Evolutionary conservation across 2,113 vertebrate species (phyloP).

Genomic region (human (Homo sapiens)): GRCh38 chr15:64141001-64141500

Average conservation of each 20-base stretch:
- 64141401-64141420: neutral
- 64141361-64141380: neutral
- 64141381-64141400: neutral
- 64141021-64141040: neutral
- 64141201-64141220: neutral
- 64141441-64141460: neutral
- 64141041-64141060: neutral
- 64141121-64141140: neutral
- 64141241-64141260: neutral
- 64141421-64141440: neutral
- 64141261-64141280: neutral
- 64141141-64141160: neutral
- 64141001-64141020: neutral
- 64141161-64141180: neutral
- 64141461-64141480: neutral
- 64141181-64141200: neutral
- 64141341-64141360: neutral
- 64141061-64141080: neutral
- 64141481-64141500: neutral
- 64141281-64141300: neutral
- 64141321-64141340: neutral
- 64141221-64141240: neutral
- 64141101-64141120: neutral
- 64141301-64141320: neutral
- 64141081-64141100: neutral